These are phyloP conservation scores for Oxystoma pomonae DNA, from an alignment of 2,888 invertebrate species.

Conservation along the genomic window DNA sequence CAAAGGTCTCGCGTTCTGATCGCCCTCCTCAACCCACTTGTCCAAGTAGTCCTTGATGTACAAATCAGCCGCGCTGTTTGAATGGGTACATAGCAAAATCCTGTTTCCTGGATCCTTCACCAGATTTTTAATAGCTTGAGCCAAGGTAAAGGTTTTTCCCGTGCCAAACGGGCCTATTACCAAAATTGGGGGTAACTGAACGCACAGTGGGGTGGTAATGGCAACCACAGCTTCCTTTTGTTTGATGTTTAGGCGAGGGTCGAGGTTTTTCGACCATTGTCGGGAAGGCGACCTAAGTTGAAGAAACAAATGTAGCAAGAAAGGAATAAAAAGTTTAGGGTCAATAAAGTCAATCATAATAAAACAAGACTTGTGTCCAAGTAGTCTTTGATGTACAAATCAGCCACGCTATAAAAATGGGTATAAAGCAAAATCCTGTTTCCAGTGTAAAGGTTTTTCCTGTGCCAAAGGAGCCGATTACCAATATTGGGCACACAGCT, in stretches of 20 bases:
- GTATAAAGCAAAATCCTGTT: slow-evolving; percentile 77
- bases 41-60: slow-evolving; percentile 82
- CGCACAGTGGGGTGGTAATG: slow-evolving; percentile 63
- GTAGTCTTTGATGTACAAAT: slow-evolving; percentile 80
- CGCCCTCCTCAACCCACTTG: slow-evolving; percentile 65
- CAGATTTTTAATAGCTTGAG: slow-evolving; percentile 66
- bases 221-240: slow-evolving; percentile 76
- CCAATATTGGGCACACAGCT: slow-evolving; percentile 71
- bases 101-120: slow-evolving; percentile 59
- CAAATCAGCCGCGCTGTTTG: slow-evolving; percentile 81
- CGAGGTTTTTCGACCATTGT: slow-evolving; percentile 63
- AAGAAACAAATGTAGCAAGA: no score
- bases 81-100: slow-evolving; percentile 80
- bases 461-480: slow-evolving; percentile 79
- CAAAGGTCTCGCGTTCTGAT: slow-evolving; percentile 64
- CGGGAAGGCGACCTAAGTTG: slow-evolving; percentile 52
- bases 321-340: no score
- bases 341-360: no score
- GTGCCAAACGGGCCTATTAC: slow-evolving; percentile 81
- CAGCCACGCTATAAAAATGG: slow-evolving; percentile 83
- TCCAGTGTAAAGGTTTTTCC: slow-evolving; percentile 80
- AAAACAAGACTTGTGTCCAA: no score
- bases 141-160: slow-evolving; percentile 80
- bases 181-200: slow-evolving; percentile 65
- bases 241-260: slow-evolving; percentile 65